phyloP scores from a whole-genome alignment of 2,113 vertebrate genomes.

The Pantherophis guttatus region DNA sequence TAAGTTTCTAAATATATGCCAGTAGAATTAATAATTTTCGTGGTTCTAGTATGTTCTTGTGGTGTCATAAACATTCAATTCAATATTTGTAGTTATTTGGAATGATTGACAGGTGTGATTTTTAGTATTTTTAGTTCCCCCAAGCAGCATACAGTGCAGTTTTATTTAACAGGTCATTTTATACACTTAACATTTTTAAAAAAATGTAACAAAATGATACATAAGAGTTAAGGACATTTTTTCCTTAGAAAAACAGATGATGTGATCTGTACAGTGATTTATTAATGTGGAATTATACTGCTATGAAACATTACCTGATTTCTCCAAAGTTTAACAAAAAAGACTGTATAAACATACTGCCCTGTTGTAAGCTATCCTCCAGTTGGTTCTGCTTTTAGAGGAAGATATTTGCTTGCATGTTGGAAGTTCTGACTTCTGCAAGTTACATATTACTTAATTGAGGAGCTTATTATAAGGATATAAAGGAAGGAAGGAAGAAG shows the following conservation, averaged over 20 bases:
- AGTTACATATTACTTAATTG: constrained; percentile 53
- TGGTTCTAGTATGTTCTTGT: background rate
- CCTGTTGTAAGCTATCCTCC: constrained; percentile 36
- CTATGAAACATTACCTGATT: constrained; percentile 38
- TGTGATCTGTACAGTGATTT: background rate
- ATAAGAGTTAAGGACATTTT: too few relatives aligned
- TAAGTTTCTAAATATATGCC: background rate
- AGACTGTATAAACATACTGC: fast-evolving
- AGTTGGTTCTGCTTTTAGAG: constrained; percentile 8
- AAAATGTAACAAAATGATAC: too few relatives aligned
- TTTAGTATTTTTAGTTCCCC: too few relatives aligned
- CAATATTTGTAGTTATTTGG: too few relatives aligned
- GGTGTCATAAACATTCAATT: background rate
- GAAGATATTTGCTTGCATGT: constrained; percentile 43
- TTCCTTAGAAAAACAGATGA: background rate
- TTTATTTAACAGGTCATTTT: too few relatives aligned
- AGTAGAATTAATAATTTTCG: background rate
- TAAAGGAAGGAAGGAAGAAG: background rate
- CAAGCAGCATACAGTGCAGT: too few relatives aligned
- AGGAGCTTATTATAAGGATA: constrained; percentile 59
- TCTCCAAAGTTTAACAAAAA: constrained; percentile 53
- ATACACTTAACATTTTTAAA: too few relatives aligned
- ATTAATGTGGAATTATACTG: background rate
- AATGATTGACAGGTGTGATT: too few relatives aligned
- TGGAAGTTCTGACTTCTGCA: constrained; percentile 56